Evolutionary conservation across 2,797 vertebrate species (phyloP).

Genomic region (Lycodopsis pacificus): DNA sequence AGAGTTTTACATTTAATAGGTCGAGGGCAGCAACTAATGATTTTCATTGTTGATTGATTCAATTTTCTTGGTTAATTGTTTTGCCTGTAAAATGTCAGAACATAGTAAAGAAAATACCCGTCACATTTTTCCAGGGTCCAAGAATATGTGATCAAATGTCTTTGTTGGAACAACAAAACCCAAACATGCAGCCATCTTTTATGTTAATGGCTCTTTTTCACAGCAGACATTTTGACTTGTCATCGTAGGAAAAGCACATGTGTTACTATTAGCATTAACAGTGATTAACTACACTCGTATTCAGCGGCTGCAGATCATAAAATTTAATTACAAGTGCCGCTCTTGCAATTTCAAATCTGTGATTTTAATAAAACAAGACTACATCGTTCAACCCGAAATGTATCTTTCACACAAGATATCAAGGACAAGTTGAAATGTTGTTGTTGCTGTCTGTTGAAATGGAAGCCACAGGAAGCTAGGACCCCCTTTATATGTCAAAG

Average conservation of each 20-base stretch:
- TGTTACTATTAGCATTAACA: background rate
- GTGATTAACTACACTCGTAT: background rate
- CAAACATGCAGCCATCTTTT: no score
- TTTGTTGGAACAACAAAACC: no score
- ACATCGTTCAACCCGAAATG: background rate
- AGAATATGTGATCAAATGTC: no score
- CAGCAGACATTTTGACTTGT: background rate
- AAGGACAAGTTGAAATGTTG: no score
- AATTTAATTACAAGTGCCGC: background rate
- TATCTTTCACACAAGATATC: background rate
- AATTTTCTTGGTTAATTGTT: background rate
- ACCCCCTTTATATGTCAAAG: background rate
- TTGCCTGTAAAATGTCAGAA: no score
- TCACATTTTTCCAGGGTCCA: no score
- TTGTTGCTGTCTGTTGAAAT: background rate
- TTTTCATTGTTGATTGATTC: background rate
- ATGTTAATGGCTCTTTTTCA: background rate
- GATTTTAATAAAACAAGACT: background rate
- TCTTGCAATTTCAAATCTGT: background rate
- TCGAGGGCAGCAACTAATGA: no score
- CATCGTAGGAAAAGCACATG: background rate
- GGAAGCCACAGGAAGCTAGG: background rate
- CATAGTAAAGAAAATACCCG: no score
- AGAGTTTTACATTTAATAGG: no score
- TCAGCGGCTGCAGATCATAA: background rate